Evolutionary conservation across 2,797 vertebrate genomes (phyloP).

Genomic region (Crenichthys baileyi): DNA sequence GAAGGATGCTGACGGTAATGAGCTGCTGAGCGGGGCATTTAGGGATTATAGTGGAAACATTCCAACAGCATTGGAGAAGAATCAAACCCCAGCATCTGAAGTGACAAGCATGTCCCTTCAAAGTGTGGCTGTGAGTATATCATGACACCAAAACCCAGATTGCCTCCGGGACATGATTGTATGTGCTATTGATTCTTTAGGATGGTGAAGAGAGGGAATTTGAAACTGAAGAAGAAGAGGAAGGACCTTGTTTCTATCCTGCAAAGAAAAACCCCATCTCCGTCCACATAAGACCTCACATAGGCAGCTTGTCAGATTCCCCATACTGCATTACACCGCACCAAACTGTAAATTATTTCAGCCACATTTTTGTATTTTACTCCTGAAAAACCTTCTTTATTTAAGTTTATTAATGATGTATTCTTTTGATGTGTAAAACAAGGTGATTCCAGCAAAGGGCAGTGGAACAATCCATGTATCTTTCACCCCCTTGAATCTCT

Average conservation of each 20-base stretch:
- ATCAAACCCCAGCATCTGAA: conserved; percentile 47
- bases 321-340: conserved; percentile 88
- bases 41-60: conserved; percentile 38
- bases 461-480: conserved; percentile 81
- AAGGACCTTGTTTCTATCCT: conserved; percentile 27
- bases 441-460: conserved; percentile 90
- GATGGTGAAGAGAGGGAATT: conserved; percentile 26
- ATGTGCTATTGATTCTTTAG: conserved; percentile 35
- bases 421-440: conserved; percentile 26
- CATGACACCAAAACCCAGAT: neutral
- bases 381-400: neutral
- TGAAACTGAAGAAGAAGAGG: conserved; percentile 36
- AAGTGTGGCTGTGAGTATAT: conserved; percentile 71
- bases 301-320: conserved; percentile 82
- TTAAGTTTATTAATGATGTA: neutral
- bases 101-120: conserved; percentile 52
- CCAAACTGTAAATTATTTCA: conserved; percentile 82
- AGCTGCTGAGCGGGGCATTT: conserved; percentile 56
- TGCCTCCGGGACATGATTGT: conserved; percentile 5
- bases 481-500: conserved; percentile 86
- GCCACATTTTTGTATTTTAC: neutral
- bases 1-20: conserved; percentile 77
- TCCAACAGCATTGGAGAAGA: conserved; percentile 47
- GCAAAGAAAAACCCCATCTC: conserved; percentile 76
- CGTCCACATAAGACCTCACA: conserved; percentile 82